Evolutionary conservation across 2,797 vertebrate genomes (phyloP), one percentile per base, ranked within the genome.

Genomic region (Acestrorhynchus altus): DNA sequence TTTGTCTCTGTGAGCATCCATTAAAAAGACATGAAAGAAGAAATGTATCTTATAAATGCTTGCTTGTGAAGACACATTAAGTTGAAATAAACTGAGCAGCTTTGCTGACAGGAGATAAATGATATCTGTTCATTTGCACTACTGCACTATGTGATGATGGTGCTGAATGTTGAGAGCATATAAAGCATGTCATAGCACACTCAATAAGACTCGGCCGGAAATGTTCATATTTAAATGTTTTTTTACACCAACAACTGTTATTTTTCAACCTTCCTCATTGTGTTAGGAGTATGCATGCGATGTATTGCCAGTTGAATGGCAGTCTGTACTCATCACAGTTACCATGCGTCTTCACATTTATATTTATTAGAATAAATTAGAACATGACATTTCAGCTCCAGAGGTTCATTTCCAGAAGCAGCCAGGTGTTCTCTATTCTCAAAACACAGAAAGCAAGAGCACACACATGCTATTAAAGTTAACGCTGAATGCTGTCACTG

Each of bases 401-500:
- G n/a, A 47, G n/a, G 13, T 47, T 44, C 7, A 18, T 47, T 70
- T 49, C 16, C 54, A 28, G 9, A 49, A 63, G 42, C 24, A 51
- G 51, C 2, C 56, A 60, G 44, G 18, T 72, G 44, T 8, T 51
- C 2, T 61, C 28, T 47, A 18, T 28, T 2, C 39, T 46, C 42
- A 35, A 60, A 72, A 51, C 67, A 26, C 6, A 54, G 11, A 72
- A 42, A 61, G 52, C 49, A 44, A n/a, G n/a, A n/a, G n/a, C 71
- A 10, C 9, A 31, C 4, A 7, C 1, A 42, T 35, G 52, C 12
- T 71, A 64, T 63, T 46, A 56, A 35, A 57, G 18, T 39, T 46
- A 22, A 54, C 51, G 52, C 63, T 26, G 42, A 71, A 31, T 73
- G 28, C 16, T 61, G 64, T 35, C 78, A 69, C 60, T 78, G 79